Evolutionary conservation across 2,113 vertebrate genomes (phyloP).

Genomic region (Tauraco erythrolophus): DNA sequence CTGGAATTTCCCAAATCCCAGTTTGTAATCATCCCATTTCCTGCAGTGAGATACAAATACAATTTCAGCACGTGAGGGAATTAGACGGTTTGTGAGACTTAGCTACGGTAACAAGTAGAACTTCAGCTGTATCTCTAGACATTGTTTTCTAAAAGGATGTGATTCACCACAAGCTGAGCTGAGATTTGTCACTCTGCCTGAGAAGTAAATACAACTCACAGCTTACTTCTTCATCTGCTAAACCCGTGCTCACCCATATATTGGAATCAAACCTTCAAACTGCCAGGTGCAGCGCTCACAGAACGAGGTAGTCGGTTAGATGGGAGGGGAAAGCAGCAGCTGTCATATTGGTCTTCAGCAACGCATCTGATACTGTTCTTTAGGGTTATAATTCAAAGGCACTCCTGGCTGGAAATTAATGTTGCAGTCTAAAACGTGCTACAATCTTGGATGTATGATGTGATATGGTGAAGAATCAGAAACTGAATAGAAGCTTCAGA

Average conservation of each 20-base stretch:
- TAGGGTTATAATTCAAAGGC: background rate
- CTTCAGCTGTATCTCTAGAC: background rate
- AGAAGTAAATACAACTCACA: background rate
- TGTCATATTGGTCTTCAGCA: background rate
- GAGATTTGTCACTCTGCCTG: background rate
- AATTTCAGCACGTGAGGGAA: background rate
- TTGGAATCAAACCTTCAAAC: background rate
- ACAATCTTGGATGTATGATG: background rate
- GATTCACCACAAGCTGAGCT: background rate
- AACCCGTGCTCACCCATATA: background rate
- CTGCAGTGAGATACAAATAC: conserved; percentile 62
- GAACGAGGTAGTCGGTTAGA: background rate
- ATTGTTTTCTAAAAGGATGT: background rate
- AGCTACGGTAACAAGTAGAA: background rate
- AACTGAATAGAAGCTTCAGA: background rate
- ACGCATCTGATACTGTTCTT: background rate
- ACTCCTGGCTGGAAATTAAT: background rate
- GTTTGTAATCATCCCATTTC: conserved; percentile 89
- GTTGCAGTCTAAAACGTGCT: background rate
- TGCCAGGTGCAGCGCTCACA: background rate
- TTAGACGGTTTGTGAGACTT: background rate
- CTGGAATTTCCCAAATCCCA: conserved; percentile 89
- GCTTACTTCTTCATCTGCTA: background rate
- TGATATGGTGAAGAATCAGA: background rate
- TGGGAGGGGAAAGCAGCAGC: background rate